Percentiles rank a stretch among this genome's conserved stretches.
phyloP scores from a whole-genome alignment of 2,113 vertebrate genomes.

The Phycodurus eques region DNA sequence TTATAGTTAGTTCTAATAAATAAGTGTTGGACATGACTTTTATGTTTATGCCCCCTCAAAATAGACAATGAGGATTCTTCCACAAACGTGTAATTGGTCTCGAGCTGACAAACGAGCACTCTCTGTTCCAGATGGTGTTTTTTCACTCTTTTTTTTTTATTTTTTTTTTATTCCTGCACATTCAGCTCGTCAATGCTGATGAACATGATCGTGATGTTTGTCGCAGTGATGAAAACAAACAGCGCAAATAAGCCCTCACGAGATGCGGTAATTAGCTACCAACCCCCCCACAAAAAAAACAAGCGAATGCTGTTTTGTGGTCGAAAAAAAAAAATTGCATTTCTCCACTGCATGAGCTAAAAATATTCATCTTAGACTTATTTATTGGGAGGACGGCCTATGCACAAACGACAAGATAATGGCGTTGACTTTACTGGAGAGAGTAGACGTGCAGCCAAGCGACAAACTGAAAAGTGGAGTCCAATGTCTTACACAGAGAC shows the following conservation, averaged over 20 bases:
- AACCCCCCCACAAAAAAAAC: background rate
- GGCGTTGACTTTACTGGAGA: background rate
- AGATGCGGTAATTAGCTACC: slow-evolving; percentile 29
- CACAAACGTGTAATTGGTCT: background rate
- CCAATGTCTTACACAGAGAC: background rate
- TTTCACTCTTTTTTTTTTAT: slow-evolving; percentile 29
- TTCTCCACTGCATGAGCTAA: background rate
- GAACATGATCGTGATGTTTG: background rate
- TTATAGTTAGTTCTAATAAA: too few relatives aligned
- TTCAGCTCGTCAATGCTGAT: background rate
- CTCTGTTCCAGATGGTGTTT: slow-evolving; percentile 16
- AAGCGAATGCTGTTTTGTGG: slow-evolving; percentile 19
- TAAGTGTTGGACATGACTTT: too few relatives aligned
- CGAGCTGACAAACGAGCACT: slow-evolving; percentile 22
- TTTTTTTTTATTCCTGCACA: slow-evolving; percentile 27
- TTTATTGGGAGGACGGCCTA: background rate
- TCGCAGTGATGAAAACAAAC: slow-evolving; percentile 22
- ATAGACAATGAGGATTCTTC: background rate
- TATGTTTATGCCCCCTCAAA: too few relatives aligned
- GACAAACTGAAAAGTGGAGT: background rate
- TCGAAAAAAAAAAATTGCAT: slow-evolving; percentile 4
- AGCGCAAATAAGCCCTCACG: slow-evolving; percentile 6
- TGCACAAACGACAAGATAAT: background rate
- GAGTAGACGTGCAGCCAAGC: background rate
- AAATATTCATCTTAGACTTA: background rate